Evolutionary conservation across 2,888 invertebrate species (phyloP).

Genomic region (Sceliomorpha sp.): DNA sequence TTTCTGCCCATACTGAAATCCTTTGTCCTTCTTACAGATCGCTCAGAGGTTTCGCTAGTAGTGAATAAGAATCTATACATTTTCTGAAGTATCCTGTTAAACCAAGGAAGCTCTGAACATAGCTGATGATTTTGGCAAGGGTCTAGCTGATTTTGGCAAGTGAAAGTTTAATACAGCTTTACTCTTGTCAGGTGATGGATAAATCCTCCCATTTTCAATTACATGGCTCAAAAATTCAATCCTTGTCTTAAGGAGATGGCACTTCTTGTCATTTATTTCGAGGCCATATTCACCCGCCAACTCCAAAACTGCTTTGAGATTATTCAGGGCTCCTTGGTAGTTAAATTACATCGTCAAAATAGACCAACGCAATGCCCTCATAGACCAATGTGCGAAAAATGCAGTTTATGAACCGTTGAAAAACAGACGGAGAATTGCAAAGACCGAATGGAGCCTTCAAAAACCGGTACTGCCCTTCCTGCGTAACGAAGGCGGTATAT

Average conservation of each 20-base stretch:
- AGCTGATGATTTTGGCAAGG: slow-evolving; percentile 16
- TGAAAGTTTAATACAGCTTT: slow-evolving; percentile 44
- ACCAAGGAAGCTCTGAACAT: slow-evolving; percentile 22
- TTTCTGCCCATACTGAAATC: no score
- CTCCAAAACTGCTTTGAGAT: slow-evolving; percentile 42
- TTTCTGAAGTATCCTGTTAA: slow-evolving; percentile 23
- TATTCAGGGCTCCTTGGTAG: slow-evolving; percentile 25
- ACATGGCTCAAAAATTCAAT: slow-evolving; percentile 56
- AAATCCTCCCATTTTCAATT: slow-evolving; percentile 34
- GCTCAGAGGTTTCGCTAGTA: slow-evolving; percentile 10
- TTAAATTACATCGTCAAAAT: slow-evolving; percentile 55
- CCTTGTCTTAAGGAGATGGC: slow-evolving; percentile 39
- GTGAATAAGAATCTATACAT: not conserved
- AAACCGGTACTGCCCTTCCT: slow-evolving; percentile 60
- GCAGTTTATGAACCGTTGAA: no score
- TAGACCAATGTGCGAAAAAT: slow-evolving; percentile 51
- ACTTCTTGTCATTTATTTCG: slow-evolving; percentile 58
- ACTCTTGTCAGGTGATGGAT: slow-evolving; percentile 49
- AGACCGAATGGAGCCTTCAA: no score
- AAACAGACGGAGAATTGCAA: no score
- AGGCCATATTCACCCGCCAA: slow-evolving; percentile 47
- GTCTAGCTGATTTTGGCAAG: no score
- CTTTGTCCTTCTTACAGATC: no score
- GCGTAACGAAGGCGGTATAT: slow-evolving; percentile 60
- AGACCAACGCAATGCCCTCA: slow-evolving; percentile 32